Conservation (phyloP, 2,113 vertebrate genomes). For the Rhinolophus ferrumequinum region DNA sequence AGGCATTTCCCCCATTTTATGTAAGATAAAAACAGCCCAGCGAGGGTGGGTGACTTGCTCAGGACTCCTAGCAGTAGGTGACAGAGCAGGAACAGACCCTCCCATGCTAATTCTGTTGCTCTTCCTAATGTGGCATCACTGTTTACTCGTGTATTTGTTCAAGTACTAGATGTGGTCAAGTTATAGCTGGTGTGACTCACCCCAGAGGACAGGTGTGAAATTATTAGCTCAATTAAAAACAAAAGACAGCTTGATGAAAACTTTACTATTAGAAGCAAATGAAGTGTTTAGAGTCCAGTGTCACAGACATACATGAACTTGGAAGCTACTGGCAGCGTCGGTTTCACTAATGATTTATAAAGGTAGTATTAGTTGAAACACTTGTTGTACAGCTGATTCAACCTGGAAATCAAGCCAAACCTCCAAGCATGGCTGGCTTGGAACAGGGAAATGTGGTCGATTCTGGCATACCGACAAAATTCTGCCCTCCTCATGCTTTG, state of each 20-base stretch:
- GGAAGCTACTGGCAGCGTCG: slow-evolving; percentile 31
- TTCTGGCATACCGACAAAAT: neutral
- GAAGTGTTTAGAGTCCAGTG: slow-evolving; percentile 58
- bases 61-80: neutral
- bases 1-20: neutral
- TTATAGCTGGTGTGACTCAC: neutral
- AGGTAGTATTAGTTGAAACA: slow-evolving; percentile 9
- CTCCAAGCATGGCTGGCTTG: neutral
- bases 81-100: neutral
- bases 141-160: neutral
- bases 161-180: neutral
- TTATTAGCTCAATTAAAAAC: slow-evolving; percentile 81
- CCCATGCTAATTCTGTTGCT: neutral
- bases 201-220: slow-evolving; percentile 63
- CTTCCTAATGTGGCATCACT: accelerated
- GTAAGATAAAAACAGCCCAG: neutral
- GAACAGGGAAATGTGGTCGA: neutral
- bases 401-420: neutral
- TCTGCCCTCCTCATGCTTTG: neutral
- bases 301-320: neutral
- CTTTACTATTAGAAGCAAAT: slow-evolving; percentile 72
- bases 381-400: neutral
- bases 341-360: slow-evolving; percentile 47
- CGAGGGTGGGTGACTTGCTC: neutral
- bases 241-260: slow-evolving; percentile 67